Conservation (phyloP, 2,113 vertebrate species). For the Dasyurus viverrinus region DNA sequence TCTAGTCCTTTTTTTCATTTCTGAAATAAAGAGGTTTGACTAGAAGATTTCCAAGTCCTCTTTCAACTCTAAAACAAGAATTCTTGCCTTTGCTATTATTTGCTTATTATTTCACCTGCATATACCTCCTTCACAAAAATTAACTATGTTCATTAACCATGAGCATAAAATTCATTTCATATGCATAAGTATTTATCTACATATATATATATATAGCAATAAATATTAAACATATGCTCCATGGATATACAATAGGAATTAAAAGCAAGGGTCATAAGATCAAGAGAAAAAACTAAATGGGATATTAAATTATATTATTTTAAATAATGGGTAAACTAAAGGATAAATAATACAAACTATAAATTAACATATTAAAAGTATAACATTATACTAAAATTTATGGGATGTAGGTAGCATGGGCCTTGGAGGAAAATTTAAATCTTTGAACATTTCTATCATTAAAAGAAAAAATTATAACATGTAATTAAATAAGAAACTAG, state of each 20-base stretch:
- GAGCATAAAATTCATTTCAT: not conserved
- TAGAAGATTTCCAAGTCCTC: not conserved
- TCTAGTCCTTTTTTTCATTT: not conserved
- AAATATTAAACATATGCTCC: not conserved
- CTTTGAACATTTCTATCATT: not conserved
- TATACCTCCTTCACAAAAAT: not conserved
- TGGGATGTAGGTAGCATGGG: not conserved
- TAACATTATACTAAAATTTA: not conserved
- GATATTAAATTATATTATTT: not conserved
- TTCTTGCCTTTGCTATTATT: not conserved
- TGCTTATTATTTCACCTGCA: not conserved
- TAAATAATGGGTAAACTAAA: not conserved
- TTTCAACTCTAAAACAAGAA: not conserved
- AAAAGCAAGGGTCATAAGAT: not conserved
- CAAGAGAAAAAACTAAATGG: not conserved
- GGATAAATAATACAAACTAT: not conserved
- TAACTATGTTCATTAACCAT: not conserved
- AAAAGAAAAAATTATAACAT: not conserved
- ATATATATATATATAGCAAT: not conserved
- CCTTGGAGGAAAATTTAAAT: not conserved
- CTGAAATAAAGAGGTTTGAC: not conserved
- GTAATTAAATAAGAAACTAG: not conserved
- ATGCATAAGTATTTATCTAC: not conserved
- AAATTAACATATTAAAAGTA: not conserved
- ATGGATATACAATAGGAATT: not conserved